These are phyloP conservation scores for Macrophya alboannulata DNA, from an alignment of 2,888 invertebrate genomes.

Conservation along the genomic window DNA sequence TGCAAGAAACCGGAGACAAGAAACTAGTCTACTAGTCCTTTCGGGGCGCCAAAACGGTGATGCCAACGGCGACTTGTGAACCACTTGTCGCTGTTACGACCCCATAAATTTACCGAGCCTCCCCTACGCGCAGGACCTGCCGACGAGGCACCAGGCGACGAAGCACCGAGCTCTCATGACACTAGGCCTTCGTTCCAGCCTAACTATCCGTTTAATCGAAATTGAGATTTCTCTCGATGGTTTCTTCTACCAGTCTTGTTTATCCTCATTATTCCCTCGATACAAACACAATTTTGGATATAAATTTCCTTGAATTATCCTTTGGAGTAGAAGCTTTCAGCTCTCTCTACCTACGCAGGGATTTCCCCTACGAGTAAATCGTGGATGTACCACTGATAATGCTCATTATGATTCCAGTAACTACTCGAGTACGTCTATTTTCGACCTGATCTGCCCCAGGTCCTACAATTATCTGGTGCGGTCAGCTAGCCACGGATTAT, in stretches of 20 bases:
- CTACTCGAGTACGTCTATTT: neutral
- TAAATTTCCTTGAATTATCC: neutral
- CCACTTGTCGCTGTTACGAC: slow-evolving; percentile 85
- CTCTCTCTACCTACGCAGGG: neutral
- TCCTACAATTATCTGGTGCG: slow-evolving; percentile 5
- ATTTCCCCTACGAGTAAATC: neutral
- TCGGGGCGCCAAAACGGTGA: slow-evolving; percentile 83
- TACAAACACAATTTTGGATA: neutral
- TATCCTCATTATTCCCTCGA: slow-evolving; percentile 4
- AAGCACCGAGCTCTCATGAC: slow-evolving; percentile 28
- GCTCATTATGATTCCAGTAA: neutral
- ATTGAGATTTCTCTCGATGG: slow-evolving; percentile 62
- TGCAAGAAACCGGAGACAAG: slow-evolving; percentile 37
- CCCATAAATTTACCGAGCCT: slow-evolving; percentile 82
- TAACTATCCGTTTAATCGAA: slow-evolving; percentile 64
- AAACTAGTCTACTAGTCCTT: slow-evolving; percentile 68
- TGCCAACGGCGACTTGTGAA: slow-evolving; percentile 84
- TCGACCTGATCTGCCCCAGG: slow-evolving; percentile 17
- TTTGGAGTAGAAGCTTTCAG: neutral
- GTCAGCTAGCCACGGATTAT: slow-evolving; percentile 43
- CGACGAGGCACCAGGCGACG: slow-evolving; percentile 63
- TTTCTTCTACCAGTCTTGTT: slow-evolving; percentile 32
- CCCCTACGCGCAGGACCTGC: slow-evolving; percentile 62
- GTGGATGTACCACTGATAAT: neutral
- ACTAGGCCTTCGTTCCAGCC: slow-evolving; percentile 56